phyloP scores from a whole-genome alignment of 2,113 vertebrate species.

The Nothobranchius furzeri region DNA sequence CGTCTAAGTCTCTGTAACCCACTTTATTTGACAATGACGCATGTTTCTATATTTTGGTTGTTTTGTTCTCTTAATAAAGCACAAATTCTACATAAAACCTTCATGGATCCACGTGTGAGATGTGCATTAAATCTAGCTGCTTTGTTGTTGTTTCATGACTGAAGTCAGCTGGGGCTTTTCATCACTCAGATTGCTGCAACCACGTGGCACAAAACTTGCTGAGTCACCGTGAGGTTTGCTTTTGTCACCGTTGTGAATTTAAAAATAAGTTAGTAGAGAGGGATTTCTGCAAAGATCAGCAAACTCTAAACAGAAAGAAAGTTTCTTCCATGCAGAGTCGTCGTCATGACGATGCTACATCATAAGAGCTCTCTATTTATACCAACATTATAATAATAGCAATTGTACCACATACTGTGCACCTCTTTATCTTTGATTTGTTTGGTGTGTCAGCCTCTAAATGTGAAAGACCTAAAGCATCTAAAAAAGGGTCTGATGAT shows the following conservation, averaged over 20 bases:
- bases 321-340: constrained; percentile 21
- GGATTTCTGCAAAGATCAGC: constrained; percentile 24
- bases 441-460: not conserved
- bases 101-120: not conserved
- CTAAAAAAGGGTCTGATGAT: not conserved
- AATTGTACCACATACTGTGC: not conserved
- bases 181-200: constrained; percentile 12
- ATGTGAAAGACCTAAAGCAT: not conserved
- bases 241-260: constrained; percentile 30
- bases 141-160: no score
- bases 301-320: constrained; percentile 13
- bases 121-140: not conserved
- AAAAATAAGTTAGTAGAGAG: constrained; percentile 40
- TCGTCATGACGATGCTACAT: constrained; percentile 8
- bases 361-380: constrained; percentile 2
- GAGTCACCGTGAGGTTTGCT: constrained; percentile 36
- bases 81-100: constrained; percentile 64
- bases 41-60: constrained; percentile 80
- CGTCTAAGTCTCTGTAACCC: constrained; percentile 66
- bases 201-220: constrained; percentile 22
- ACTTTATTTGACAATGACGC: constrained; percentile 73
- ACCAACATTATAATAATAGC: not conserved
- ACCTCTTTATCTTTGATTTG: not conserved
- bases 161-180: not conserved
- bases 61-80: constrained; percentile 81